Percentiles rank a stretch among this genome's conserved stretches.
Conservation (phyloP, 2,888 invertebrate genomes). For the Leucania comma region DNA sequence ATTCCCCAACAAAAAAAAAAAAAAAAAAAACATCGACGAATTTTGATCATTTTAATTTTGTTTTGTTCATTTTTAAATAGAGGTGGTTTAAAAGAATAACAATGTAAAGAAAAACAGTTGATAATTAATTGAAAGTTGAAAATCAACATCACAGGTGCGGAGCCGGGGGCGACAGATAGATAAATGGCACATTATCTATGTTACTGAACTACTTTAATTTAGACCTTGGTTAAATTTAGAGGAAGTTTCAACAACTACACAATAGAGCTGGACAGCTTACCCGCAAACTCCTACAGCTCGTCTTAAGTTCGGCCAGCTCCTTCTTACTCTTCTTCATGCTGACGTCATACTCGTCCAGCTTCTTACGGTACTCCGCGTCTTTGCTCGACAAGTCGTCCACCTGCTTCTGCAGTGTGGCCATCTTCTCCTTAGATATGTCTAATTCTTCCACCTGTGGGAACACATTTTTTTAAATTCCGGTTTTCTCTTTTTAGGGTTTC, state of each 20-base stretch:
- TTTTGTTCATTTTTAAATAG: too few relatives aligned
- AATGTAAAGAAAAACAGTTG: too few relatives aligned
- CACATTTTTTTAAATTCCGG: not conserved
- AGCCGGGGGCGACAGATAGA: not conserved
- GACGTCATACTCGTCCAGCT: slow-evolving; percentile 78
- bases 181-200: not conserved
- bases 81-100: too few relatives aligned
- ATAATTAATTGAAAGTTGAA: too few relatives aligned
- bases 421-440: slow-evolving; percentile 76
- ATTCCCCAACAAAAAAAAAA: too few relatives aligned
- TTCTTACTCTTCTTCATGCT: slow-evolving; percentile 76
- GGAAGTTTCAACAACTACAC: not conserved
- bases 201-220: not conserved
- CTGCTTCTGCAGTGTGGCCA: slow-evolving; percentile 73
- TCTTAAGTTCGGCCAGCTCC: slow-evolving; percentile 60
- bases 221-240: not conserved
- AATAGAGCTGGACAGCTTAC: slow-evolving; percentile 57
- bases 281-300: slow-evolving; percentile 69
- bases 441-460: slow-evolving; percentile 78
- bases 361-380: slow-evolving; percentile 74
- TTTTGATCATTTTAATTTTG: too few relatives aligned
- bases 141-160: too few relatives aligned
- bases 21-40: too few relatives aligned
- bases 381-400: slow-evolving; percentile 70
- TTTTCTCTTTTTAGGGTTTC: not conserved